These are phyloP conservation scores for Sebastes taczanowskii DNA, from an alignment of 2,797 vertebrate genomes.

Conservation along the genomic window DNA sequence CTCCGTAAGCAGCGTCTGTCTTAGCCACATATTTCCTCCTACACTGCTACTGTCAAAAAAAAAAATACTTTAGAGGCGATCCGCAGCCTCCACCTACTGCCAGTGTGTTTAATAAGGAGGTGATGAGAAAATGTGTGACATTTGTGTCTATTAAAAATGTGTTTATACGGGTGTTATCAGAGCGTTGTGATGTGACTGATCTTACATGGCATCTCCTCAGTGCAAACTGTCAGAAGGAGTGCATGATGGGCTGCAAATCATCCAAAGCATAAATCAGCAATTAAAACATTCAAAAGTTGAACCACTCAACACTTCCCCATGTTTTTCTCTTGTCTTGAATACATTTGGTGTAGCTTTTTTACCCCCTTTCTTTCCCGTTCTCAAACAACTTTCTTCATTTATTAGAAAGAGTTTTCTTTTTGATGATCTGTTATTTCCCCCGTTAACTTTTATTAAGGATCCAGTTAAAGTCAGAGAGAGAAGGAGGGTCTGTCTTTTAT, in stretches of 20 bases:
- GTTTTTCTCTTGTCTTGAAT: too few species aligned
- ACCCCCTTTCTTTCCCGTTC: too few species aligned
- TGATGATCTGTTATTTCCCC: too few species aligned
- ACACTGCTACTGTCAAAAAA: not conserved
- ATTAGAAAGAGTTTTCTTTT: too few species aligned
- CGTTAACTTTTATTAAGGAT: too few species aligned
- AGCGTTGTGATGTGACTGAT: not conserved
- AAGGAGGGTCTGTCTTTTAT: too few species aligned
- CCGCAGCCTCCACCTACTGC: not conserved
- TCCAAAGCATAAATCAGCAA: not conserved
- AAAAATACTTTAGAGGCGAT: not conserved
- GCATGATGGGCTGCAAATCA: not conserved
- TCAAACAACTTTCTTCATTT: too few species aligned
- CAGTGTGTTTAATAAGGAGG: not conserved
- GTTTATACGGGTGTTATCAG: not conserved
- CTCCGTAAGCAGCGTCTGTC: not conserved
- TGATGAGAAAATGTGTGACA: not conserved
- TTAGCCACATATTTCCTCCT: not conserved
- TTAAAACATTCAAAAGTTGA: not conserved
- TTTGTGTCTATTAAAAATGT: not conserved
- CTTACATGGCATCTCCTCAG: not conserved
- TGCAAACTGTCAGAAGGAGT: not conserved
- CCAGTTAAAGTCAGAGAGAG: too few species aligned
- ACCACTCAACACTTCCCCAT: too few species aligned
- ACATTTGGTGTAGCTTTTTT: accelerated